Conservation (phyloP, 2,797 vertebrate species). For the Poeciliopsis paucimaculata region DNA sequence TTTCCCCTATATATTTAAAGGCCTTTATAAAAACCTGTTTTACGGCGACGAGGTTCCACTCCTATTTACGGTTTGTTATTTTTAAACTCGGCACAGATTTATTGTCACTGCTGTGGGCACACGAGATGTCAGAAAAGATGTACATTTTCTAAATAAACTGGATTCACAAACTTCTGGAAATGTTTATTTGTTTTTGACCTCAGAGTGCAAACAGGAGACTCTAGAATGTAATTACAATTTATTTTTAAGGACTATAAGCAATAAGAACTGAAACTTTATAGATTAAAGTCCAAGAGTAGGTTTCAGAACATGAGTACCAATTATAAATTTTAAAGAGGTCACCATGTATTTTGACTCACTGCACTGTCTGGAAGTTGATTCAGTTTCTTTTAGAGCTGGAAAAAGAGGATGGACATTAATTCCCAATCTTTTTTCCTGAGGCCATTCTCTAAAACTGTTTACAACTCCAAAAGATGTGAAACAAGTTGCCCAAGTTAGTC, state of each 20-base stretch:
- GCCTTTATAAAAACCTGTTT: constrained; percentile 9
- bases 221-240: neutral
- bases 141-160: constrained; percentile 66
- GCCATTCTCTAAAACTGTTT: neutral
- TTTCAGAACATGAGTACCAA: neutral
- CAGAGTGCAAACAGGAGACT: neutral
- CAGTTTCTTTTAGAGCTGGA: neutral
- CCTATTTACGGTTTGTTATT: constrained; percentile 8
- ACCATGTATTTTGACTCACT: neutral
- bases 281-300: neutral
- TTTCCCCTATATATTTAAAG: constrained; percentile 15
- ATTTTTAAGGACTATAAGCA: neutral
- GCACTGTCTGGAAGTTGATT: neutral
- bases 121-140: constrained; percentile 43
- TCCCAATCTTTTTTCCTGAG: neutral
- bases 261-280: neutral
- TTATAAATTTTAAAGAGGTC: neutral
- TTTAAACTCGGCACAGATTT: constrained; percentile 31
- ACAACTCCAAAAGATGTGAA: neutral
- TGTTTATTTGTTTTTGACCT: neutral
- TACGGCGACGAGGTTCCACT: neutral
- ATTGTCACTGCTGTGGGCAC: constrained; percentile 42
- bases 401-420: neutral
- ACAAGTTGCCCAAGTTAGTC: neutral
- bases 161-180: constrained; percentile 32